Percentiles rank a stretch among this genome's conserved stretches.
Evolutionary conservation across 2,113 vertebrate genomes (phyloP).

Genomic region (Caracal caracal): DNA sequence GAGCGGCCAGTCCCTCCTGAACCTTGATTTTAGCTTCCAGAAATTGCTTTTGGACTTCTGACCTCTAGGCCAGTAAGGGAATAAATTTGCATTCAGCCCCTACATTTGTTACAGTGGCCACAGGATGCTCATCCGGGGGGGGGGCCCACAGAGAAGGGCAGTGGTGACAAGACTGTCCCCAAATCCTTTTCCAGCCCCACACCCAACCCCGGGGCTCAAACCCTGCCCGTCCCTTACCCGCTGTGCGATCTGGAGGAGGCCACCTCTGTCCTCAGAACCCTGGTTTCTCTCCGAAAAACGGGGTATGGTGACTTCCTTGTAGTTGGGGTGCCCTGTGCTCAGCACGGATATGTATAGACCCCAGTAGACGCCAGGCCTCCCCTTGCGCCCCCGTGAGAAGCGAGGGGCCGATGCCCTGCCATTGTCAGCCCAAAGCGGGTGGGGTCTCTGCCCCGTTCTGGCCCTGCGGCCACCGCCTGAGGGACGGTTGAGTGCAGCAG

Average conservation of each 20-base stretch:
- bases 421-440: not conserved
- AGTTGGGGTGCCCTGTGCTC: not conserved
- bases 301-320: not conserved
- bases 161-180: not conserved
- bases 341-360: rapidly evolving
- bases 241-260: not conserved
- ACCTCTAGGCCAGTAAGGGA: too few species aligned
- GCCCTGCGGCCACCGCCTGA: rapidly evolving
- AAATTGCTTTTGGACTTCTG: not conserved
- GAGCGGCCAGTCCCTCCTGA: rapidly evolving
- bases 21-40: rapidly evolving
- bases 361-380: rapidly evolving
- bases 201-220: too few species aligned
- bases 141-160: rapidly evolving
- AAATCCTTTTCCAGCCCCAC: not conserved
- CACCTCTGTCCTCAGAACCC: not conserved
- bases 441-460: not conserved
- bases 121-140: too few species aligned
- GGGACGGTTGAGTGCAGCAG: not conserved
- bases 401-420: not conserved
- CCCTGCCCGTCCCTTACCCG: too few species aligned
- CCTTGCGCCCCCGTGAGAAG: not conserved
- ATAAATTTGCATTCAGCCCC: too few species aligned
- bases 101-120: not conserved
- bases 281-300: not conserved